Percentiles rank a stretch among this genome's conserved stretches.
These are phyloP conservation scores for Escarpia spicata DNA, from an alignment of 2,888 invertebrate genomes.

Conservation along the genomic window DNA sequence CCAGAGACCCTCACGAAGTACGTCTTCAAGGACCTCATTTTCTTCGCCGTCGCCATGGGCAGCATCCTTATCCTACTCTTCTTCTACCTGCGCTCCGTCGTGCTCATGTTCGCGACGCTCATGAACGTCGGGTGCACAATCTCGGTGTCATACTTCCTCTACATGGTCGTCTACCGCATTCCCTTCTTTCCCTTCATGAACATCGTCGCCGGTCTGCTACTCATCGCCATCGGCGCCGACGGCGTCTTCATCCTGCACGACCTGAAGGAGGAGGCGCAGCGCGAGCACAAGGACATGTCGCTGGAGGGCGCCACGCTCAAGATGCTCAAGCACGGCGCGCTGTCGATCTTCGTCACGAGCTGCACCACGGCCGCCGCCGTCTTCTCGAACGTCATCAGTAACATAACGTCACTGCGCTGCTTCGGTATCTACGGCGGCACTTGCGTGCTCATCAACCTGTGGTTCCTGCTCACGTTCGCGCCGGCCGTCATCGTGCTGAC, in stretches of 20 bases:
- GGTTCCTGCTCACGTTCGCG: slow-evolving; percentile 90
- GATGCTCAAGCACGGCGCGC: slow-evolving; percentile 81
- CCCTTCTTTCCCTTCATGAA: slow-evolving; percentile 40
- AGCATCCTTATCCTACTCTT: slow-evolving; percentile 13
- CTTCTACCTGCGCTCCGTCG: slow-evolving; percentile 35
- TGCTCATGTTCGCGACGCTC: slow-evolving; percentile 37
- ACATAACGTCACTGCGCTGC: slow-evolving; percentile 89
- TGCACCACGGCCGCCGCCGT: slow-evolving; percentile 94
- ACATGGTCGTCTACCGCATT: slow-evolving; percentile 73
- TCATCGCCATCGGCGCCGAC: slow-evolving; percentile 42
- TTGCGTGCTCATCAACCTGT: slow-evolving; percentile 87
- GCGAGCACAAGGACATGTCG: neutral
- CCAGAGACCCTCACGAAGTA: neutral
- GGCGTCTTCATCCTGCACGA: slow-evolving; percentile 41
- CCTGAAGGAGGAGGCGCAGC: slow-evolving; percentile 21
- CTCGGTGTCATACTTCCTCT: slow-evolving; percentile 18
- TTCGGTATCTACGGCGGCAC: slow-evolving; percentile 83
- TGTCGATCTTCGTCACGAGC: slow-evolving; percentile 94
- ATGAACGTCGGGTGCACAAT: slow-evolving; percentile 29
- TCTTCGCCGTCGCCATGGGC: neutral
- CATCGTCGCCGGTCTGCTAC: slow-evolving; percentile 34
- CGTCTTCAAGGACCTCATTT: neutral
- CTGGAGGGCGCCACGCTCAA: neutral
- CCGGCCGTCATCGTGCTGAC: slow-evolving; percentile 86
- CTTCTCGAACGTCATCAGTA: slow-evolving; percentile 88